Evolutionary conservation across 2,113 vertebrate genomes (phyloP).

Genomic region (Notothenia coriiceps): DNA sequence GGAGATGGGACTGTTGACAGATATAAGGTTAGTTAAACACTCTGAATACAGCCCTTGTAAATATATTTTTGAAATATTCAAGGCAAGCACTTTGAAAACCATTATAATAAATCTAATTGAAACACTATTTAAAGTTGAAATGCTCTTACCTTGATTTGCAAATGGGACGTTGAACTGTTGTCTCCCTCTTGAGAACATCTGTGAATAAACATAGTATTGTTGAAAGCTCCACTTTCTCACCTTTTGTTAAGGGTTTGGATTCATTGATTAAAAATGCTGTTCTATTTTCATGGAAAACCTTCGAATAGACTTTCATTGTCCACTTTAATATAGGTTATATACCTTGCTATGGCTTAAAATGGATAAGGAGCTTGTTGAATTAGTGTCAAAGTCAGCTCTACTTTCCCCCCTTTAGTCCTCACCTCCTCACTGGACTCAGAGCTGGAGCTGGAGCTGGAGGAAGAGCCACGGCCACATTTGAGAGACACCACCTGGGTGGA

Average conservation of each 20-base stretch:
- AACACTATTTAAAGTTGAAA: not conserved
- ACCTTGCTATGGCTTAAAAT: not conserved
- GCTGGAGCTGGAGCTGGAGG: constrained; percentile 77
- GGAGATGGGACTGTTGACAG: constrained; percentile 4
- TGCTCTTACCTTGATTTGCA: constrained; percentile 50
- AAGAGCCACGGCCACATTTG: constrained; percentile 42
- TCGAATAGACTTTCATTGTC: not conserved
- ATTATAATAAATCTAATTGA: not conserved
- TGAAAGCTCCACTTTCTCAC: no score
- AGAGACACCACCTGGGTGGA: constrained; percentile 52
- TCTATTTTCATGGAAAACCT: not conserved
- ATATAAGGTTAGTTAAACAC: not conserved
- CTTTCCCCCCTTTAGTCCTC: constrained; percentile 24
- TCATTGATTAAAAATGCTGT: not conserved
- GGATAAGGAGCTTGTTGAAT: not conserved
- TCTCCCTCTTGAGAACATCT: constrained; percentile 46
- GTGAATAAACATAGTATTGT: constrained; percentile 3
- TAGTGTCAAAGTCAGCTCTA: not conserved
- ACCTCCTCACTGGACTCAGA: constrained; percentile 80
- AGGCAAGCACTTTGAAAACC: not conserved
- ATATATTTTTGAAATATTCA: not conserved
- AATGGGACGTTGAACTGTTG: constrained; percentile 24
- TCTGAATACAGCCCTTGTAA: not conserved
- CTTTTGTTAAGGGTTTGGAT: not conserved
- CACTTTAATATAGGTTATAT: no score